Evolutionary conservation across 2,113 vertebrate species (phyloP).

Genomic region (Chaetorhynchus papuensis): DNA sequence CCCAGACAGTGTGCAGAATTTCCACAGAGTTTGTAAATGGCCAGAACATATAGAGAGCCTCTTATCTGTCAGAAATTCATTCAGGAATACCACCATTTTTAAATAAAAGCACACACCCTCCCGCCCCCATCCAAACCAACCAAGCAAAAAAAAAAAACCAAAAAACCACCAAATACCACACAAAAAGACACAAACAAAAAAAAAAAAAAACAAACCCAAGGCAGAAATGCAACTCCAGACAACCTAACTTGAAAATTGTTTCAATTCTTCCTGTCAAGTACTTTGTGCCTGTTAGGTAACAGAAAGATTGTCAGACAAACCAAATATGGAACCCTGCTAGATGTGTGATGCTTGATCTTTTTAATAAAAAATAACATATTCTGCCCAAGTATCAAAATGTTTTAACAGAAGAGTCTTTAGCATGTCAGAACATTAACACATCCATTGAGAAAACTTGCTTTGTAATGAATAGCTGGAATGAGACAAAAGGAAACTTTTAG

Average conservation of each 20-base stretch:
- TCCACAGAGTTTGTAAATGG: not conserved
- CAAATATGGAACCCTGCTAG: not conserved
- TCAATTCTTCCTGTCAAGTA: not conserved
- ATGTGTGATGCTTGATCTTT: not conserved
- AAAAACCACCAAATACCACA: not conserved
- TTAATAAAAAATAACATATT: not conserved
- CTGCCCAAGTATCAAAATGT: not conserved
- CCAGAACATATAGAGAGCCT: not conserved
- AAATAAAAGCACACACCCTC: not conserved
- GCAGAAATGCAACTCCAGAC: not conserved
- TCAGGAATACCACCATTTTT: not conserved
- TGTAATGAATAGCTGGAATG: not conserved
- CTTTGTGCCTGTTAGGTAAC: not conserved
- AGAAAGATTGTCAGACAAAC: not conserved
- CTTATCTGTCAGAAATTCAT: not conserved
- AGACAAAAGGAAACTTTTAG: not conserved
- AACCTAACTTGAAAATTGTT: not conserved
- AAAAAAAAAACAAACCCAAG: not conserved
- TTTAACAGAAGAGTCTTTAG: not conserved
- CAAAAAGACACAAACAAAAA: not conserved
- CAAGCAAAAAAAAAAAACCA: not conserved
- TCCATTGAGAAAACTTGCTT: not conserved
- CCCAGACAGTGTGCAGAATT: not conserved
- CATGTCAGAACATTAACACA: not conserved
- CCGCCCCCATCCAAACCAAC: not conserved